Percentiles rank a stretch among this genome's conserved stretches.
Evolutionary conservation across 2,113 vertebrate genomes (phyloP).

Genomic region (Apteryx mantelli): DNA sequence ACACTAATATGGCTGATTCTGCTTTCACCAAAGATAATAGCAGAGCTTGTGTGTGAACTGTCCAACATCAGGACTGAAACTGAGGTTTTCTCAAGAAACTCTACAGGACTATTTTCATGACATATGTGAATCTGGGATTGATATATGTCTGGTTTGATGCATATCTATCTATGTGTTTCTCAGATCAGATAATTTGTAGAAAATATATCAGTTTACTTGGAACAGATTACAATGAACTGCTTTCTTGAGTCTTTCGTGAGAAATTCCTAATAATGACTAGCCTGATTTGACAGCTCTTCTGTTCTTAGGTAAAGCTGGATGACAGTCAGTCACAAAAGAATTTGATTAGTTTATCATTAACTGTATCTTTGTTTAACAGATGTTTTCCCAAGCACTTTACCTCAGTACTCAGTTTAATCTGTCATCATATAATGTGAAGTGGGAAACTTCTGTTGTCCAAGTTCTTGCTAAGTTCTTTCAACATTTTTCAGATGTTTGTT

Average conservation of each 20-base stretch:
- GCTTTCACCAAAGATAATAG: not conserved
- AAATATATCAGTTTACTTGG: slow-evolving; percentile 22
- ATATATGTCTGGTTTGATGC: not conserved
- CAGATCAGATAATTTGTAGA: slow-evolving; percentile 12
- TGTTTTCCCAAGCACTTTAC: slow-evolving; percentile 12
- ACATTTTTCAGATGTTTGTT: not conserved
- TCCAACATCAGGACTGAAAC: not conserved
- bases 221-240: slow-evolving; percentile 28
- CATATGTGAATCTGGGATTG: not conserved
- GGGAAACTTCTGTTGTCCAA: not conserved
- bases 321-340: slow-evolving; percentile 49
- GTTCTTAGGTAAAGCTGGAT: slow-evolving; percentile 41
- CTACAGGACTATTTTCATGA: not conserved
- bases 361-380: slow-evolving; percentile 30
- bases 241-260: slow-evolving; percentile 43
- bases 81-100: not conserved
- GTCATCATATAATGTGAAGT: not conserved
- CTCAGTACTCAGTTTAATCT: not conserved
- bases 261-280: slow-evolving; percentile 54
- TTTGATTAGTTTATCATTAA: slow-evolving; percentile 64
- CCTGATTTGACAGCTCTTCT: slow-evolving; percentile 64
- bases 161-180: not conserved
- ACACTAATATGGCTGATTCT: not conserved
- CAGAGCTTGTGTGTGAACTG: not conserved
- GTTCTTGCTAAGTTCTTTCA: not conserved